Conservation (phyloP, 2,113 vertebrate species). For the Himantopus leucocephalus region DNA sequence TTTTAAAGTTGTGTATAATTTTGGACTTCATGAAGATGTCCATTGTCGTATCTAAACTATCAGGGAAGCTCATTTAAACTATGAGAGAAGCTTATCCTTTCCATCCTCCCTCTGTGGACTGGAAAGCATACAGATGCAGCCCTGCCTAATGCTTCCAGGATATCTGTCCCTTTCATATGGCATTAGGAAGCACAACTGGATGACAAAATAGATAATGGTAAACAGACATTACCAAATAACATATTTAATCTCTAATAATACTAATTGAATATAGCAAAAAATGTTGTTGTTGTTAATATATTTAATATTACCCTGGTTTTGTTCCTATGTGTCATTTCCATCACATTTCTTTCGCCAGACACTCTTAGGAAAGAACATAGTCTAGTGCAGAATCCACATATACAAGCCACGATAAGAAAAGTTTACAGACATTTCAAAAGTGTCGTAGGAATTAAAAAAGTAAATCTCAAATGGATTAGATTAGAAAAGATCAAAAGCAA, state of each 20-base stretch:
- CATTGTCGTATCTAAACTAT: not conserved
- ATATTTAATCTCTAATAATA: not conserved
- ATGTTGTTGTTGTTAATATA: not conserved
- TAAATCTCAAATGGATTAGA: not conserved
- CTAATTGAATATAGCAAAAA: not conserved
- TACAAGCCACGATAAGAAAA: not conserved
- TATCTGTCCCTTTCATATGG: not conserved
- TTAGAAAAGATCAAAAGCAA: conserved; percentile 15
- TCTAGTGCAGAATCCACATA: not conserved
- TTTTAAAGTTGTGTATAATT: not conserved
- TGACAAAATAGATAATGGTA: not conserved
- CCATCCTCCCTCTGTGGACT: not conserved
- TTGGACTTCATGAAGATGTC: not conserved
- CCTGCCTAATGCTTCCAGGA: not conserved
- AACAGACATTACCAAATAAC: not conserved
- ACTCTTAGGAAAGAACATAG: not conserved
- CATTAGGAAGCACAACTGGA: not conserved
- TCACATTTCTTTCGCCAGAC: not conserved
- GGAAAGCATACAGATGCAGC: not conserved
- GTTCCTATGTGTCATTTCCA: not conserved
- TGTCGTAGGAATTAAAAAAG: not conserved
- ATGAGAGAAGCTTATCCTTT: not conserved
- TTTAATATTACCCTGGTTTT: not conserved
- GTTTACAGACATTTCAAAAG: not conserved
- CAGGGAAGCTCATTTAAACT: not conserved